Base-by-base conservation (phyloP, 2,888 invertebrate species). In the Acleris holmiana region DNA sequence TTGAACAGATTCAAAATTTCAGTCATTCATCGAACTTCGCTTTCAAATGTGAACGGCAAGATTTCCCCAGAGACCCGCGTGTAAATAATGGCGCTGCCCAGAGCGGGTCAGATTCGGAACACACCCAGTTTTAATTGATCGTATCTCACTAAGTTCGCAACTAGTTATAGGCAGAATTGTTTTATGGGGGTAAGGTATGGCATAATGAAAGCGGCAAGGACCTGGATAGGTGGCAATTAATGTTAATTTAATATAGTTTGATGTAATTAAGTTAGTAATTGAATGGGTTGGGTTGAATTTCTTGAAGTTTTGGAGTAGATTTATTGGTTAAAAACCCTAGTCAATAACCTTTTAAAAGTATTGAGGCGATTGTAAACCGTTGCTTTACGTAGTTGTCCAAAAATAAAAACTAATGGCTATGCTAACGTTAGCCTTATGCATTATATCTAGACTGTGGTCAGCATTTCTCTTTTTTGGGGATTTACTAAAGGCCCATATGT, bases 91-190 rank as follows among this genome's bases (percentile, higher is more conserved):
- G 18, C n/a, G 49, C 19, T 56, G 67, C 61, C 63, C 62, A 46
- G 23, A 47, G 59, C 60, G 58, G 65, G 61, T 66, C 67, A 57
- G 67, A 60, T 59, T 60, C 51, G 51, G 66, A 68, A 60, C 58
- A 58, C 71, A 70, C 71, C 72, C 69, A 66, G 67, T 72, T 78
- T 74, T 79, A 79, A 84, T 80, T 82, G 79, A 81, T 80, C 78
- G 76, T 79, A 83, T 81, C 80, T 81, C 73, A 79, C 76, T 71
- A 76, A 78, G 70, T 78, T 78, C 61, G 68, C 61, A 71, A 77
- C 75, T 78, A 77, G 78, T 79, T 76, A 77, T 73, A 65, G 68
- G 69, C 67, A 66, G 68, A 68, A 71, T 73, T 75, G 73, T 72
- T 75, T 78, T 75, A 78, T 74, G 67, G 71, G 70, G 76, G 74